Conservation (phyloP, 2,797 vertebrate genomes). For the Phaenicophaeus curvirostris region DNA sequence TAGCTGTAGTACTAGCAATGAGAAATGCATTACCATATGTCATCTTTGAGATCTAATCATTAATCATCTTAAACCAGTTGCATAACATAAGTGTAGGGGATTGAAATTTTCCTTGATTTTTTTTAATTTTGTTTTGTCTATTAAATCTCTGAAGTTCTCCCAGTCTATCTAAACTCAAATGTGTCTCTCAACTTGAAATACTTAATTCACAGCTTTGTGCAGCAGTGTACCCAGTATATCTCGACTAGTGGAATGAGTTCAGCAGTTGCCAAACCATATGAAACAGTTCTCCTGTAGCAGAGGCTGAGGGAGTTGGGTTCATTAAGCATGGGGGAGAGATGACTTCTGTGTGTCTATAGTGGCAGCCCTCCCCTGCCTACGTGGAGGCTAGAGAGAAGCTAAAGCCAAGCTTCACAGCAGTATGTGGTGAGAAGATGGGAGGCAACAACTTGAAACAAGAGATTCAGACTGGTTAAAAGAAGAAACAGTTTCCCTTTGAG, state of each 20-base stretch:
- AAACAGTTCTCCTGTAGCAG: background rate
- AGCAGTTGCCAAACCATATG: background rate
- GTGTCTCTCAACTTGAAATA: background rate
- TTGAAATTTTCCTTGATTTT: background rate
- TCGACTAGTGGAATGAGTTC: background rate
- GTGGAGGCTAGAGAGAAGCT: background rate
- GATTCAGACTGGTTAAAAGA: background rate
- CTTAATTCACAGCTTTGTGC: background rate
- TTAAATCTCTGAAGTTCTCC: background rate
- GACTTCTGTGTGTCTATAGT: background rate
- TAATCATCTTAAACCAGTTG: background rate
- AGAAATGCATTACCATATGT: background rate
- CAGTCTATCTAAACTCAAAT: background rate
- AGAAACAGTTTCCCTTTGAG: background rate
- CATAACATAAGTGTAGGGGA: accelerated
- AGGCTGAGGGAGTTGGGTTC: background rate
- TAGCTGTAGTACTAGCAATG: background rate
- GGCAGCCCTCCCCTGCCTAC: background rate
- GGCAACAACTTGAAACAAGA: background rate
- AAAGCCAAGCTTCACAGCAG: background rate
- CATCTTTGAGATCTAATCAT: background rate
- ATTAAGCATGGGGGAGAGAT: background rate
- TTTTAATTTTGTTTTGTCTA: background rate
- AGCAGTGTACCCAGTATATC: background rate
- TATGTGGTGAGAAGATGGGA: background rate